Evolutionary conservation across 2,797 vertebrate species (phyloP).

Genomic region (Sebastes nivosus): DNA sequence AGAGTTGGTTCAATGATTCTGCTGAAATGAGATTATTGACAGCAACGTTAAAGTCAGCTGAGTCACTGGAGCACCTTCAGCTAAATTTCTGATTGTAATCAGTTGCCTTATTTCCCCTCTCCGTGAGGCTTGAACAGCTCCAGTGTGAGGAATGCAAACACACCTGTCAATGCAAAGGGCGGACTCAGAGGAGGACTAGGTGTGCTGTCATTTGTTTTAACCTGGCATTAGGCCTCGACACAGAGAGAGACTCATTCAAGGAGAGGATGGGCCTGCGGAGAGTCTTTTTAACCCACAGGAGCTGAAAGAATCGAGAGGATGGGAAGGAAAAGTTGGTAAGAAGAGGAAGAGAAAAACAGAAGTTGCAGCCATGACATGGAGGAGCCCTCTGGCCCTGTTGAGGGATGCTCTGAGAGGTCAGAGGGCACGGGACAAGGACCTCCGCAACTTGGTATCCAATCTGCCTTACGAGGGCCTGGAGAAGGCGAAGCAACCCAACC

Average conservation of each 20-base stretch:
- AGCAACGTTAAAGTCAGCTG: conserved; percentile 2
- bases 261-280: neutral
- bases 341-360: neutral
- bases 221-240: conserved; percentile 18
- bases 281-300: neutral
- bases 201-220: conserved; percentile 46
- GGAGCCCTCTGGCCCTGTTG: conserved; percentile 70
- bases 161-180: conserved; percentile 64
- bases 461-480: conserved; percentile 82
- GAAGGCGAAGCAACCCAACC: conserved; percentile 87
- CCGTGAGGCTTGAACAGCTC: neutral
- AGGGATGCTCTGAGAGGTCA: conserved; percentile 70
- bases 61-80: neutral
- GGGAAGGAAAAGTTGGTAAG: conserved; percentile 38
- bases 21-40: neutral
- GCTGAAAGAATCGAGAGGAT: conserved; percentile 20
- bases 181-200: conserved; percentile 39
- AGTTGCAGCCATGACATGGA: conserved; percentile 68
- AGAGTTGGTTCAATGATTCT: neutral
- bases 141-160: conserved; percentile 65
- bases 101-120: neutral
- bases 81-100: neutral
- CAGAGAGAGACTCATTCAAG: neutral
- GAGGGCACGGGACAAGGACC: conserved; percentile 82
- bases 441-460: conserved; percentile 86